Conservation (phyloP, 1,140 invertebrate genomes). For the Anastrepha obliqua region DNA sequence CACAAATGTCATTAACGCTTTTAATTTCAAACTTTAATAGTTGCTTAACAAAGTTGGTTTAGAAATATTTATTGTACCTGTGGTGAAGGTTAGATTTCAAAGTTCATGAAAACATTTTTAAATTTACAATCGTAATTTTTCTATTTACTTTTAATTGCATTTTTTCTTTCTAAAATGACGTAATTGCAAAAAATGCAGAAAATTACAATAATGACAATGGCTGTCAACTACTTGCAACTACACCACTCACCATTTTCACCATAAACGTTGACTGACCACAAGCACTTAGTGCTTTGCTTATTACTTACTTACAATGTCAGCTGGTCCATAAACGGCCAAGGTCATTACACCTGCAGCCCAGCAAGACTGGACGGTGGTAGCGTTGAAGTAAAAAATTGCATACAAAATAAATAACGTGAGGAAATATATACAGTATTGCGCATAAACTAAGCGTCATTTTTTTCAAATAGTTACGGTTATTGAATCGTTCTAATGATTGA, state of each 20-base stretch:
- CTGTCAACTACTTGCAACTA: neutral
- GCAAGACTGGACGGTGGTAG: neutral
- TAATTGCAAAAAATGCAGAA: slow-evolving; percentile 1
- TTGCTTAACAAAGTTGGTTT: too few relatives aligned
- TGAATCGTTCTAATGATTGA: too few relatives aligned
- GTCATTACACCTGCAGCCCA: slow-evolving; percentile 33
- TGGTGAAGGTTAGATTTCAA: neutral
- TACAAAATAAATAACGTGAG: neutral
- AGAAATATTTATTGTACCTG: too few relatives aligned
- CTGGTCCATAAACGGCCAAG: slow-evolving; percentile 40
- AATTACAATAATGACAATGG: neutral
- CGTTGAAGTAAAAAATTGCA: neutral
- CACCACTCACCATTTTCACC: neutral
- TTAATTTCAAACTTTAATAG: too few relatives aligned
- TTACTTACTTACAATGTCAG: slow-evolving; percentile 23
- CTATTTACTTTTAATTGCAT: neutral
- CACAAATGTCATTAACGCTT: too few relatives aligned
- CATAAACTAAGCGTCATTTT: too few relatives aligned
- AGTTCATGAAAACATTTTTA: neutral
- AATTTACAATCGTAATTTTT: neutral
- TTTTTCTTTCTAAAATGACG: neutral
- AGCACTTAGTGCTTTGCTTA: neutral
- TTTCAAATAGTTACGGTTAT: too few relatives aligned
- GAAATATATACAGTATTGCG: neutral
- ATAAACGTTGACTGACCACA: neutral